phyloP scores from a whole-genome alignment of 2,113 vertebrate species.

The Melanostigma gelatinosum region DNA sequence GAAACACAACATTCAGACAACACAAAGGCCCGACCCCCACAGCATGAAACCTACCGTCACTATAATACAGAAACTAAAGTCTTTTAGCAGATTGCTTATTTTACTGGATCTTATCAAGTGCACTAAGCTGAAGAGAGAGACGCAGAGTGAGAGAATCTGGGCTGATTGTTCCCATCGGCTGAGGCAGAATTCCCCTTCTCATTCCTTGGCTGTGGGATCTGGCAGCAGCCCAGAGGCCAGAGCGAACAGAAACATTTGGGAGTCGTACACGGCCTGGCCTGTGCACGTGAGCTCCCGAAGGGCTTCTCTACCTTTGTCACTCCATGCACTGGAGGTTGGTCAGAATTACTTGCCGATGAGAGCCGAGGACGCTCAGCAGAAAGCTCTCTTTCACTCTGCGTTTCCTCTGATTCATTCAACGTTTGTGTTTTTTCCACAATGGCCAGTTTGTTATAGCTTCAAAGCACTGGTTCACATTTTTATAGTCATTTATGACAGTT shows the following conservation, averaged over 20 bases:
- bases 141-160: not conserved
- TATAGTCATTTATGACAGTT: not conserved
- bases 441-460: not conserved
- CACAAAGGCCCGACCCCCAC: too few relatives aligned
- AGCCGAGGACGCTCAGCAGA: not conserved
- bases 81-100: slow-evolving; percentile 29
- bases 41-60: not conserved
- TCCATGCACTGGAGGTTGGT: slow-evolving; percentile 5
- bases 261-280: slow-evolving; percentile 1
- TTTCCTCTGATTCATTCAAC: not conserved
- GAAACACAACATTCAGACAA: too few relatives aligned
- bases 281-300: slow-evolving; percentile 12
- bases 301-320: slow-evolving; percentile 30
- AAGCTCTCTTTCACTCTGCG: not conserved
- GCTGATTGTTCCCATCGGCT: slow-evolving; percentile 9
- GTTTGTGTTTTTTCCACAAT: not conserved
- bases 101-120: slow-evolving; percentile 32
- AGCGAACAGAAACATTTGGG: slow-evolving; percentile 45
- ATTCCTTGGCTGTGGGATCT: slow-evolving; percentile 41
- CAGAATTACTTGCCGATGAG: slow-evolving; percentile 17
- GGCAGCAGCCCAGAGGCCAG: slow-evolving; percentile 38
- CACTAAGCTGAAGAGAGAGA: slow-evolving; percentile 11
- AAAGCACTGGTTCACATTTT: not conserved
- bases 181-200: slow-evolving; percentile 49
- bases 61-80: slow-evolving; percentile 16